phyloP scores from a whole-genome alignment of 2,888 invertebrate genomes.

The Catocala fraxini region DNA sequence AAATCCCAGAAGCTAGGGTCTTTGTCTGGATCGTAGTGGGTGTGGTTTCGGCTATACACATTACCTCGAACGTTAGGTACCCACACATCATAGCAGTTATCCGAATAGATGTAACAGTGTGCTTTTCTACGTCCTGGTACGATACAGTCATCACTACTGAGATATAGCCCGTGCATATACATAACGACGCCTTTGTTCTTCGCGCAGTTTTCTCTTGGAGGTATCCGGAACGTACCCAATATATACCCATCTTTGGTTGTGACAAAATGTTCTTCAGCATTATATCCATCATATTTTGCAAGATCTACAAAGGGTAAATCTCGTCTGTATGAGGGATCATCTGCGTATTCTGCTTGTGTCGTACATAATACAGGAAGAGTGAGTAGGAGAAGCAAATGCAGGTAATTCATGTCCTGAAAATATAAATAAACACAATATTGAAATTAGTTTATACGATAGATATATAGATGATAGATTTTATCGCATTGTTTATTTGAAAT shows the following conservation, averaged over 20 bases:
- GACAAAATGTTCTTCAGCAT: constrained; percentile 47
- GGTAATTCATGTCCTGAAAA: not conserved
- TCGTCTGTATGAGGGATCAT: constrained; percentile 27
- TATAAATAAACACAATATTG: not conserved
- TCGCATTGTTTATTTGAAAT: no score
- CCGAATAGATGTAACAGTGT: constrained; percentile 54
- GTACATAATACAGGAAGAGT: constrained; percentile 17
- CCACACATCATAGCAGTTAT: constrained; percentile 50
- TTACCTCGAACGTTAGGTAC: constrained; percentile 43
- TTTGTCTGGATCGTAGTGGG: constrained; percentile 38
- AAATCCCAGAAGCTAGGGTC: constrained; percentile 54
- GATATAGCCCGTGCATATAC: constrained; percentile 52
- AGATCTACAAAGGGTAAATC: constrained; percentile 51
- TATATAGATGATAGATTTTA: no score
- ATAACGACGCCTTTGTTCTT: constrained; percentile 35
- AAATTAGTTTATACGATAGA: no score
- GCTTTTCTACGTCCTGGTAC: constrained; percentile 49
- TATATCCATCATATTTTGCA: constrained; percentile 49
- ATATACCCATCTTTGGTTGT: constrained; percentile 58
- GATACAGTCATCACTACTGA: constrained; percentile 53
- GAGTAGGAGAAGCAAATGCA: constrained; percentile 13
- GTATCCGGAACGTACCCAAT: constrained; percentile 50
- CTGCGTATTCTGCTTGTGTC: constrained; percentile 12
- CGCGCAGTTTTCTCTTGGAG: constrained; percentile 27
- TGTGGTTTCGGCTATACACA: constrained; percentile 40